Percentiles rank a stretch among this genome's conserved stretches.
These are phyloP conservation scores for Dryomyza anilis DNA, from an alignment of 2,888 invertebrate genomes.

Conservation along the genomic window DNA sequence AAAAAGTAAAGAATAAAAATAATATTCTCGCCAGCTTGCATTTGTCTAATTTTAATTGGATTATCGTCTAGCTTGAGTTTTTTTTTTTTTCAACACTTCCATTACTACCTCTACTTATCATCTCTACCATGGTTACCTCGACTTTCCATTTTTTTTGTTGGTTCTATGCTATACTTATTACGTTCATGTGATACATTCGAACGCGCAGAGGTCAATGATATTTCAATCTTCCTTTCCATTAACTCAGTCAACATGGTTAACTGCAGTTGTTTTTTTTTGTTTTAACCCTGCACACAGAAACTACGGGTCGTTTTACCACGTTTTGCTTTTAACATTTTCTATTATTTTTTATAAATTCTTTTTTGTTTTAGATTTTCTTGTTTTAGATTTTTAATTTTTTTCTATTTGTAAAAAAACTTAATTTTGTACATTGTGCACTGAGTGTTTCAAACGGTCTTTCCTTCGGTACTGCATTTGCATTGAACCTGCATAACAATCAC, in stretches of 20 bases:
- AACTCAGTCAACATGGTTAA: conserved; percentile 2
- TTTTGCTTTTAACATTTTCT: neutral
- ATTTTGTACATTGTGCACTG: too few species aligned
- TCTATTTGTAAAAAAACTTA: too few species aligned
- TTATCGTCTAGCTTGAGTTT: conserved; percentile 8
- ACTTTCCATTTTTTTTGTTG: neutral
- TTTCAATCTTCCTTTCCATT: conserved; percentile 20
- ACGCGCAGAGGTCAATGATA: conserved; percentile 21
- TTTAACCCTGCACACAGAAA: neutral
- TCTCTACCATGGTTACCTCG: neutral
- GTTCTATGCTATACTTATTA: too few species aligned
- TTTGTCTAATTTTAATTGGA: conserved; percentile 16
- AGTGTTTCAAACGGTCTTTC: too few species aligned
- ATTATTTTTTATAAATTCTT: neutral
- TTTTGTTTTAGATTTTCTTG: neutral
- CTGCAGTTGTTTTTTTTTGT: neutral
- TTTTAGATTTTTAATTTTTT: too few species aligned
- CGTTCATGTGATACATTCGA: conserved; percentile 10
- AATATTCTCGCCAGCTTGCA: conserved; percentile 4
- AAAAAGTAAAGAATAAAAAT: too few species aligned
- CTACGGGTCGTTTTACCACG: neutral
- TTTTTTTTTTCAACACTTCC: neutral
- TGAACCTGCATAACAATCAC: conserved; percentile 28
- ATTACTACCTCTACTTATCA: neutral
- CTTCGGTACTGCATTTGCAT: conserved; percentile 26